Evolutionary conservation across 1,140 invertebrate genomes (phyloP), one percentile per base, ranked within the genome.

Genomic region (Hyles euphorbiae): DNA sequence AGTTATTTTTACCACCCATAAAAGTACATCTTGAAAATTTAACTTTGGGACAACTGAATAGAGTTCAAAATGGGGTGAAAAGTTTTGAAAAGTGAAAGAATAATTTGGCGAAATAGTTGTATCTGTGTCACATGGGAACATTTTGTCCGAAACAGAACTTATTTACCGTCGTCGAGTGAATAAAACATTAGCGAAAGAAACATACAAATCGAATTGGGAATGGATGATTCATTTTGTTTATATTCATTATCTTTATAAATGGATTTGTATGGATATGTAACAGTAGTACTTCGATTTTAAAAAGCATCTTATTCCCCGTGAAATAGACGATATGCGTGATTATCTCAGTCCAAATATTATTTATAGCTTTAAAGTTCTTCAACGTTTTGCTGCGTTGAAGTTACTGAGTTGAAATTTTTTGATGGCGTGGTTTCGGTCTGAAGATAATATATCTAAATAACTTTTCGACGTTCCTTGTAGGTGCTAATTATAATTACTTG

Each of bases 81-180:
- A 12, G 3, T 12, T 12, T 5, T 12, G 12, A 3, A 3, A 22
- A 34, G 3, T 3, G 51, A n/a, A 52, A 11, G 59, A 5, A 43
- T 64, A 71, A 49, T 46, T 72, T 83, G 56, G 81, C 70, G 67
- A 73, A 68, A 71, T 76, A 75, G 65, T 74, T 80, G 81, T 87
- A 84, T 87, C 82, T 84, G 65, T 87, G 84, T 87, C 84, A 83
- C 82, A 78, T 82, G 84, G 84, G 84, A 87, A 64, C 74, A 65
- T 87, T 87, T 86, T 83, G 83, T 84, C 80, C 84, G 78, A 87
- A 76, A 82, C 74, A 76, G 69, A 80, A 87, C 81, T 85, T 87
- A 82, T 84, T 86, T 87, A 83, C 70, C 71, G 69, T 68, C 72
- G 73, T 66, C 72, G 68, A 78, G 74, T 86, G 81, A 86, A 86